Evolutionary conservation across 2,797 vertebrate genomes (phyloP).

Genomic region (Pipistrellus kuhlii): DNA sequence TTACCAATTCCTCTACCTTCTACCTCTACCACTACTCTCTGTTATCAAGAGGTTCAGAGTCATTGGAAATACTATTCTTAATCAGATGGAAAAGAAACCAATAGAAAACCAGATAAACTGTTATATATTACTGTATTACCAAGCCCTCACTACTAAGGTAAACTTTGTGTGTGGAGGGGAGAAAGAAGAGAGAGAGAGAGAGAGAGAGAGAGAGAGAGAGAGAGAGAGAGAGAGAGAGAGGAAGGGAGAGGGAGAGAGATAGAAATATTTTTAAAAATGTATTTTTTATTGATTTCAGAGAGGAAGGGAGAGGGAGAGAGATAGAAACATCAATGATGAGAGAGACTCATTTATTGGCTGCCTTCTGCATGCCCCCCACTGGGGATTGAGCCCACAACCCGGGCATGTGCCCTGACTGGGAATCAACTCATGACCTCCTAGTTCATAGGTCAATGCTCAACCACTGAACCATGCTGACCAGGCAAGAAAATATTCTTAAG

Average conservation of each 20-base stretch:
- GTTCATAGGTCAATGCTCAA: no score
- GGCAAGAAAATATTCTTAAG: constrained; percentile 14
- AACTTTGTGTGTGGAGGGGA: not conserved
- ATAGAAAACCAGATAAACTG: not conserved
- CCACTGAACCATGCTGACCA: no score
- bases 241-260: no score
- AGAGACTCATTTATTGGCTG: no score
- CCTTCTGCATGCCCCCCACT: no score
- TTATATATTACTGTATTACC: not conserved
- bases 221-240: not conserved
- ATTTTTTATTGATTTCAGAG: no score
- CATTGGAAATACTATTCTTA: not conserved
- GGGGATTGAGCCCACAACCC: no score
- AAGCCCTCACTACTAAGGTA: not conserved
- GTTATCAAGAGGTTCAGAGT: not conserved
- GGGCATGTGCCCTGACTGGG: no score
- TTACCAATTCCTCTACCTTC: not conserved
- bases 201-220: not conserved
- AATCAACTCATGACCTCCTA: no score
- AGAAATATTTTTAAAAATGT: no score
- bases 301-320: no score
- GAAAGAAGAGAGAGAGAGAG: not conserved
- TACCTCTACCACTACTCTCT: not conserved
- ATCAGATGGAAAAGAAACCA: not conserved
- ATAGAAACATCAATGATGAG: no score